These are phyloP conservation scores for Trilocha varians DNA, from an alignment of 2,888 invertebrate genomes.

Conservation along the genomic window DNA sequence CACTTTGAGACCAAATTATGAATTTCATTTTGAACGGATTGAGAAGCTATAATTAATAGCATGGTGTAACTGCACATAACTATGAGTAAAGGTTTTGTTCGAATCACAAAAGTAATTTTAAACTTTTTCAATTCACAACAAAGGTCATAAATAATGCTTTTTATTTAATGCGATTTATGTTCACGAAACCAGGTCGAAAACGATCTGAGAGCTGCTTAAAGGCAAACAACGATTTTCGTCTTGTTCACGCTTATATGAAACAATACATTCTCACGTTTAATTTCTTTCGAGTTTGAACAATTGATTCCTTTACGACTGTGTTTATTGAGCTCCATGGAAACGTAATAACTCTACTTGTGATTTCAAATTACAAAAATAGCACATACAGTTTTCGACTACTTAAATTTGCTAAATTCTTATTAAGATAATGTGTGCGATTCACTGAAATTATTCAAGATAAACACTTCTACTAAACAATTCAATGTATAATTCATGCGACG, in stretches of 20 bases:
- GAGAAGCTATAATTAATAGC: too few relatives aligned
- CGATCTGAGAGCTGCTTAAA: constrained; percentile 66
- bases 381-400: not conserved
- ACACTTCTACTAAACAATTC: constrained; percentile 31
- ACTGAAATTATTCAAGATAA: constrained; percentile 35
- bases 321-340: constrained; percentile 66
- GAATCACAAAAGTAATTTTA: constrained; percentile 30
- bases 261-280: constrained; percentile 74
- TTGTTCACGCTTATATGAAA: constrained; percentile 66
- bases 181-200: constrained; percentile 66
- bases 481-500: constrained; percentile 50
- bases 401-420: not conserved
- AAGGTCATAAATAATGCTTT: constrained; percentile 56
- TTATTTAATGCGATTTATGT: constrained; percentile 66
- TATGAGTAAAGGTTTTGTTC: constrained; percentile 29
- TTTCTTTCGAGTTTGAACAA: constrained; percentile 66
- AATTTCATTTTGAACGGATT: too few relatives aligned
- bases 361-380: constrained; percentile 6
- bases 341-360: constrained; percentile 58
- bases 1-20: not conserved
- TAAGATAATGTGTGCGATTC: constrained; percentile 32
- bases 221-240: constrained; percentile 59
- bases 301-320: constrained; percentile 71
- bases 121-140: constrained; percentile 48
- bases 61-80: too few relatives aligned